phyloP scores from a whole-genome alignment of 2,113 vertebrate genomes.

The Cercocebus atys region DNA sequence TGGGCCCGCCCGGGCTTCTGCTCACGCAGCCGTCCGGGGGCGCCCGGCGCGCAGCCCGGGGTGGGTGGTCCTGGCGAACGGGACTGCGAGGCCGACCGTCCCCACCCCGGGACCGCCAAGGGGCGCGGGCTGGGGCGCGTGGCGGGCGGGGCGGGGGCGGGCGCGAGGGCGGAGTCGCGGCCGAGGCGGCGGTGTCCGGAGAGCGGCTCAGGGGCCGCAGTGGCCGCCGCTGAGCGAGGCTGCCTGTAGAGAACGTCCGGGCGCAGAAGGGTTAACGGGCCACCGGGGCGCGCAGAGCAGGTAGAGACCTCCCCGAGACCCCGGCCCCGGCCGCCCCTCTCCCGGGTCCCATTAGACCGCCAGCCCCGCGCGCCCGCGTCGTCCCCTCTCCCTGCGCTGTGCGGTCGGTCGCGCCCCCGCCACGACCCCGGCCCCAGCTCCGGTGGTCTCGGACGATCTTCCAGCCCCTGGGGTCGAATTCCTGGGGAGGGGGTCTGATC shows the following conservation, averaged over 20 bases:
- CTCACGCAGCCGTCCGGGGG: neutral
- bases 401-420: neutral
- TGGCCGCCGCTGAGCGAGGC: slow-evolving; percentile 42
- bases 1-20: neutral
- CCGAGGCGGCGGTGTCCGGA: slow-evolving; percentile 21
- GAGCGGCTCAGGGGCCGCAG: slow-evolving; percentile 23
- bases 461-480: neutral
- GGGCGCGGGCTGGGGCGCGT: neutral
- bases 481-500: slow-evolving; percentile 59
- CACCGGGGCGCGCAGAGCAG: slow-evolving; percentile 63
- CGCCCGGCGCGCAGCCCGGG: neutral
- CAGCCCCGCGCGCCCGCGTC: neutral
- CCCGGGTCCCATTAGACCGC: neutral
- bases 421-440: neutral
- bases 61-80: neutral
- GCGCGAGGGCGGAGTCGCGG: neutral
- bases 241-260: neutral
- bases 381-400: neutral
- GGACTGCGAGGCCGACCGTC: neutral
- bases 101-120: neutral
- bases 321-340: neutral
- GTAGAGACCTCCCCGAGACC: slow-evolving; percentile 56
- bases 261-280: slow-evolving; percentile 43
- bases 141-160: slow-evolving; percentile 28
- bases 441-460: neutral